phyloP scores from a whole-genome alignment of 2,113 vertebrate genomes.

The Petaurus breviceps region DNA sequence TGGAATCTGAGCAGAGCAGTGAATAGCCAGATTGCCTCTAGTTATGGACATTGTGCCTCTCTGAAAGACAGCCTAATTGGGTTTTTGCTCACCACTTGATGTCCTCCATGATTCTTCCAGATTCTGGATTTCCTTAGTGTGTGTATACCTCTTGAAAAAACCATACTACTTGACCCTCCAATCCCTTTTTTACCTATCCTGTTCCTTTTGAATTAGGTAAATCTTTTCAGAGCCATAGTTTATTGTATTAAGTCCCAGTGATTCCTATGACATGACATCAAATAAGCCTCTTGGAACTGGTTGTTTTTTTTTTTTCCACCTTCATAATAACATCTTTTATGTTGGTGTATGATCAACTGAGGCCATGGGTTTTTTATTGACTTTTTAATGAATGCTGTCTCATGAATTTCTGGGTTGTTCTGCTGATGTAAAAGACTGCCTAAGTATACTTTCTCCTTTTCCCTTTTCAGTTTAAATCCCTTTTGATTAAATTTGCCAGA shows the following conservation, averaged over 20 bases:
- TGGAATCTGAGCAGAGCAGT: neutral
- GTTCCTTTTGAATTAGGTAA: too few species aligned
- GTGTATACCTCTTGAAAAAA: neutral
- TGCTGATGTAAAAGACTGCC: neutral
- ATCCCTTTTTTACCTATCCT: too few species aligned
- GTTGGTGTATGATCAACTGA: neutral
- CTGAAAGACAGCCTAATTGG: too few species aligned
- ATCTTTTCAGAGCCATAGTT: too few species aligned
- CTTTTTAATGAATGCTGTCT: neutral
- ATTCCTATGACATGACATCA: neutral
- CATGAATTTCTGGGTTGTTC: neutral
- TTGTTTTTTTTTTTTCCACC: neutral
- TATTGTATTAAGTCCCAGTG: neutral
- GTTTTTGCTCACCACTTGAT: neutral
- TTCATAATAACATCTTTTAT: neutral
- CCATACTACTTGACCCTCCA: neutral
- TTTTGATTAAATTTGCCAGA: too few species aligned
- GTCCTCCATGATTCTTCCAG: neutral
- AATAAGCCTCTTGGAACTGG: neutral
- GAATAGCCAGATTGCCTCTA: neutral
- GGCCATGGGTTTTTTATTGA: neutral
- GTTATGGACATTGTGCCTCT: neutral
- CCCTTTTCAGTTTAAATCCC: neutral
- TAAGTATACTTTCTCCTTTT: neutral
- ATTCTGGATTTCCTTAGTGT: neutral